Conservation (phyloP, 2,888 invertebrate genomes). For the Synergus japonicus region DNA sequence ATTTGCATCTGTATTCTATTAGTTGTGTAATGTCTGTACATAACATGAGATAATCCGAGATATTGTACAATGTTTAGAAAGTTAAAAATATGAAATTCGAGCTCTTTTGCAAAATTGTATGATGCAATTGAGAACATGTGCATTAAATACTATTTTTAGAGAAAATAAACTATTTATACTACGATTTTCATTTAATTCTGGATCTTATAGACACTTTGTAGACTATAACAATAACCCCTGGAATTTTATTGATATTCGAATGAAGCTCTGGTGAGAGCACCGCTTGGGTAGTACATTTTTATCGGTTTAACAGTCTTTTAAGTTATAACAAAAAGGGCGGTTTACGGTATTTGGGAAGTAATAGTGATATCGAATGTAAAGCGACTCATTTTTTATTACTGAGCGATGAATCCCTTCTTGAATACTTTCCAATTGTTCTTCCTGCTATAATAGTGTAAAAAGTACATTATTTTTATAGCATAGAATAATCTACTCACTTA, state of each 20-base stretch:
- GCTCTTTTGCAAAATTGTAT: no score
- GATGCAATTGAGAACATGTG: neutral
- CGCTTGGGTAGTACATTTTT: conserved; percentile 23
- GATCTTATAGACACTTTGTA: conserved; percentile 9
- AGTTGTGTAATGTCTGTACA: no score
- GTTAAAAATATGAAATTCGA: neutral
- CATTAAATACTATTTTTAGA: neutral
- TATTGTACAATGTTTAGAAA: neutral
- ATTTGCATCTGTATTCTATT: neutral
- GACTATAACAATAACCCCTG: neutral
- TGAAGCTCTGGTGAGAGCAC: neutral
- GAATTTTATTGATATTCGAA: neutral
- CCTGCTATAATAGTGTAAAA: neutral
- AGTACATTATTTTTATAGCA: conserved; percentile 11
- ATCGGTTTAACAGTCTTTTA: neutral
- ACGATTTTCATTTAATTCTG: neutral
- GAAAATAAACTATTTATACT: neutral
- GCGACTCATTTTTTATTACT: neutral
- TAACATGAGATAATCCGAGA: no score
- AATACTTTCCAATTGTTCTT: neutral
- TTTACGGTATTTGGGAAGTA: conserved; percentile 6
- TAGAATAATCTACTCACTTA: neutral
- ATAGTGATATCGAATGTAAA: conserved; percentile 15
- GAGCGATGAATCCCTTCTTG: neutral
- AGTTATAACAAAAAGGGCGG: neutral